phyloP scores from a whole-genome alignment of 2,797 vertebrate genomes.

The Lacerta bilineata region DNA sequence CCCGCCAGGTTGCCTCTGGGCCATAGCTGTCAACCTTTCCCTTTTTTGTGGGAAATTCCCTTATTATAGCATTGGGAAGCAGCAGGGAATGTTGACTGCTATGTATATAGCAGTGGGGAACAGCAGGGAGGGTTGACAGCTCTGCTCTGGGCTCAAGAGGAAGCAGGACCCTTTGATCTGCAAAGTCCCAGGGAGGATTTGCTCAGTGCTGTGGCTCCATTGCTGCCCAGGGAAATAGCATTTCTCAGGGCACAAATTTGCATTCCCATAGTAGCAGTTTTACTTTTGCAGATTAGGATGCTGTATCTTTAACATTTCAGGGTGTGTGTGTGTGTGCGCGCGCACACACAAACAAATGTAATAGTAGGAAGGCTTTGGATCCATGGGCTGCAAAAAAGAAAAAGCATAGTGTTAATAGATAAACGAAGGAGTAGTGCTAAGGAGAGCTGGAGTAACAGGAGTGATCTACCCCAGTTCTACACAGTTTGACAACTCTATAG shows the following conservation, averaged over 20 bases:
- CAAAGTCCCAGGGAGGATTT: not conserved
- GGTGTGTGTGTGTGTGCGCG: too few species aligned
- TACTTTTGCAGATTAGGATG: not conserved
- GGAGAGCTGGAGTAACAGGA: not conserved
- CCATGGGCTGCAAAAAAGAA: not conserved
- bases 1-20: not conserved
- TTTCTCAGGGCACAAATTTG: not conserved
- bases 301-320: not conserved
- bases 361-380: not conserved
- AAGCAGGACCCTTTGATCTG: not conserved
- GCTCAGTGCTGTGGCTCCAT: not conserved
- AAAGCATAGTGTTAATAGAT: too few species aligned
- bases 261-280: not conserved
- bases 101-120: too few species aligned
- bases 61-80: too few species aligned
- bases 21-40: too few species aligned
- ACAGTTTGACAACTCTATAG: not conserved
- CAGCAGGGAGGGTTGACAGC: too few species aligned
- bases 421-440: not conserved
- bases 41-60: too few species aligned
- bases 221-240: not conserved
- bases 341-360: too few species aligned
- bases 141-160: not conserved
- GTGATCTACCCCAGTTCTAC: not conserved
- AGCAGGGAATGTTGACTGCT: too few species aligned